Evolutionary conservation across 2,888 invertebrate genomes (phyloP).

Genomic region (Aradus depressus): DNA sequence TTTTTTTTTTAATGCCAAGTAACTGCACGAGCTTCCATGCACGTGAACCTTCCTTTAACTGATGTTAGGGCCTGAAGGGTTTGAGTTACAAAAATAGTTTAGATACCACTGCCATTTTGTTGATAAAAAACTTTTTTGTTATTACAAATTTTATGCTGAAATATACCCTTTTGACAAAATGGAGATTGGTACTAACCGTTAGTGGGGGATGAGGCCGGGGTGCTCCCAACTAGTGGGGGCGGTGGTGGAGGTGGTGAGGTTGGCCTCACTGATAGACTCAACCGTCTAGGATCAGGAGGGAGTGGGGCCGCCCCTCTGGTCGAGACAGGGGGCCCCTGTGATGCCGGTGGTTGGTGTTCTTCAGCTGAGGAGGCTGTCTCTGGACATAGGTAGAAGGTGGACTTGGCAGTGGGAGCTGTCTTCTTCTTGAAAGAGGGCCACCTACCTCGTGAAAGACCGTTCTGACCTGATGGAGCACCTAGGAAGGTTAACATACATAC

Average conservation of each 20-base stretch:
- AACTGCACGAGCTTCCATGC: no score
- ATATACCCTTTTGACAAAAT: no score
- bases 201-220: no score
- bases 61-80: no score
- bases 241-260: slow-evolving; percentile 39
- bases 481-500: no score
- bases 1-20: no score
- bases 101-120: no score
- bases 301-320: neutral
- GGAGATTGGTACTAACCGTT: no score
- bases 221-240: slow-evolving; percentile 28
- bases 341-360: neutral
- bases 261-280: slow-evolving; percentile 26
- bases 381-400: slow-evolving; percentile 36
- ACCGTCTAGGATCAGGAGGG: slow-evolving; percentile 24
- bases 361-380: neutral
- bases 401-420: slow-evolving; percentile 30
- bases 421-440: slow-evolving; percentile 31
- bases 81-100: no score
- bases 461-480: slow-evolving; percentile 1
- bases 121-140: no score
- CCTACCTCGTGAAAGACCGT: slow-evolving; percentile 18
- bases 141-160: no score
- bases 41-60: no score
- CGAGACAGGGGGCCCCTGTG: slow-evolving; percentile 3